Base-by-base conservation (phyloP, 1,140 invertebrate genomes). In the Zaprionus taronus region DNA sequence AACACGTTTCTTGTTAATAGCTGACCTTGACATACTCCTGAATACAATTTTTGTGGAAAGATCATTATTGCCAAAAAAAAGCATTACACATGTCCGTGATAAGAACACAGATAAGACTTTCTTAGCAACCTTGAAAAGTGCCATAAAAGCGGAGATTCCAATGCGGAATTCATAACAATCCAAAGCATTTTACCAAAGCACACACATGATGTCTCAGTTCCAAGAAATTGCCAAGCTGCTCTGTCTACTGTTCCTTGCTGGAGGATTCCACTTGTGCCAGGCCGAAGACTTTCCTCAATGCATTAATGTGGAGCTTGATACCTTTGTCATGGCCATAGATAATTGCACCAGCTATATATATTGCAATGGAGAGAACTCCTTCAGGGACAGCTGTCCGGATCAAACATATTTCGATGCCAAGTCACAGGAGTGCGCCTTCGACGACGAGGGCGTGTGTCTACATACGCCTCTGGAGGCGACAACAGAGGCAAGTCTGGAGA, bases 311-410 rank as follows among this genome's bases (percentile, higher is more conserved):
- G 69, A 57, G 1, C 4, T 24, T 2, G 78, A 91, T 36, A 89
- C 78, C 6, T 92, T 92, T 58, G 41, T 92, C 1, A 78, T 80
- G 53, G 71, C 69, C 2, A 60, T 77, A 31, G 84, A 89, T 1
- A 81, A 92, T 26, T 92, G 91, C 20, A 57, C 71, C 5, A 72
- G 74, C 2, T 92, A 91, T 28, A 81, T 92, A n/a, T 92, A 92
- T 53, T 89, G 91, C 49, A 78, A 89, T 47, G 86, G 73, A 4
- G 91, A 64, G 22, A 57, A 80, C 49, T 92, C 91, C 24, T 92
- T 89, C 36, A 60, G 78, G 14, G 91, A 89, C 57, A 81, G 68
- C 17, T 92, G 91, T 38, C 86, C 91, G 4, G 69, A 79, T 6
- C 64, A 79, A 9, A 92, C 91, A 5, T 92, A 89, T 53, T 92